phyloP scores from a whole-genome alignment of 2,113 vertebrate genomes.

The Neomonachus schauinslandi region DNA sequence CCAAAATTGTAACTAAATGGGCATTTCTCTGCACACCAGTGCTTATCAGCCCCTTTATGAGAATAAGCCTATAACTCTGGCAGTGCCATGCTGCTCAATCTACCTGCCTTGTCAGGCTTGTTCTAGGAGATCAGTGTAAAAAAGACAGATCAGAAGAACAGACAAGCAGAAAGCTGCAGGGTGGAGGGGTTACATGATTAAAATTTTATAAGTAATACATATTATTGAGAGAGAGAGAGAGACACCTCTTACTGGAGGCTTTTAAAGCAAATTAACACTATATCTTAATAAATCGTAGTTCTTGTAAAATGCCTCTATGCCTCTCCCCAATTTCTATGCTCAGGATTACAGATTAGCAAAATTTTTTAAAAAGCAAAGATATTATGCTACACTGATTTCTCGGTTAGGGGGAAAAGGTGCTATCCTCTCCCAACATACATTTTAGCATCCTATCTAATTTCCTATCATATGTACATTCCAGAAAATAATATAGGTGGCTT shows the following conservation, averaged over 20 bases:
- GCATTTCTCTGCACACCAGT: not conserved
- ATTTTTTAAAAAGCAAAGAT: conserved; percentile 11
- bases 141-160: not conserved
- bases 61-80: not conserved
- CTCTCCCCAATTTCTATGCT: not conserved
- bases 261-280: not conserved
- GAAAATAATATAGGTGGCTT: not conserved
- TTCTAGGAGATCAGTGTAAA: not conserved
- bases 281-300: not conserved
- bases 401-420: not conserved
- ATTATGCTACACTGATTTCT: not conserved
- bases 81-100: not conserved
- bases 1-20: conserved; percentile 2
- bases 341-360: not conserved
- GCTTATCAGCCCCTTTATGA: not conserved
- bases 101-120: not conserved
- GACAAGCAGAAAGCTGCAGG: not conserved
- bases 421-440: not conserved
- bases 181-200: not conserved
- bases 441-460: not conserved
- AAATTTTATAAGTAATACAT: not conserved
- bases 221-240: not conserved
- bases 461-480: not conserved
- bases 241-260: not conserved
- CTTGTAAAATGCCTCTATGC: not conserved